Percentiles rank a stretch among this genome's conserved stretches.
Evolutionary conservation across 2,797 vertebrate species (phyloP).

Genomic region (Pelodytes ibericus): DNA sequence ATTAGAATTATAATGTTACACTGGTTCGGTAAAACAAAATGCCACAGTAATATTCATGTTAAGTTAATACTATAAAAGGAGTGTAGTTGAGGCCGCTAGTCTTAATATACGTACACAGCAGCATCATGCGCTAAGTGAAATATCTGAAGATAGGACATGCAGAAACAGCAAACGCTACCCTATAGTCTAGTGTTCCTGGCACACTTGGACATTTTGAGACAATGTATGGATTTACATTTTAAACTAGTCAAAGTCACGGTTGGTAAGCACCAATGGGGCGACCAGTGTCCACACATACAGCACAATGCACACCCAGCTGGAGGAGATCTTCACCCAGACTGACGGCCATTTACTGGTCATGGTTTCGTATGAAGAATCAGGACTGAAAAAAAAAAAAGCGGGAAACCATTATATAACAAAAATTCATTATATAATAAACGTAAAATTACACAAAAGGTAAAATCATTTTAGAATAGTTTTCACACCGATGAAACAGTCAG

Average conservation of each 20-base stretch:
- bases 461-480: too few species aligned
- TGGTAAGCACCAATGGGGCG: slow-evolving; percentile 92
- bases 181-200: slow-evolving; percentile 67
- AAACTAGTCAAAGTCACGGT: slow-evolving; percentile 91
- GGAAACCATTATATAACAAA: too few species aligned
- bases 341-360: slow-evolving; percentile 97
- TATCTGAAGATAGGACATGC: slow-evolving; percentile 29
- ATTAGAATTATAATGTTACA: background rate
- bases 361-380: slow-evolving; percentile 82
- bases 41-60: background rate
- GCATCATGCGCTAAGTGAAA: slow-evolving; percentile 19
- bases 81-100: slow-evolving; percentile 3
- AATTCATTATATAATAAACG: background rate
- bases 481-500: too few species aligned
- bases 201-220: slow-evolving; percentile 50
- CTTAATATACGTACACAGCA: slow-evolving; percentile 5
- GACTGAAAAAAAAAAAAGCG: slow-evolving; percentile 69
- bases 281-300: slow-evolving; percentile 97
- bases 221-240: slow-evolving; percentile 19
- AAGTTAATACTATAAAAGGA: background rate
- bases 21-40: background rate
- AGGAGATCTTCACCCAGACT: slow-evolving; percentile 97
- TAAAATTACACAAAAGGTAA: too few species aligned
- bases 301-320: slow-evolving; percentile 94
- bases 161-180: slow-evolving; percentile 52